A percentile compares a stretch with the other conserved stretches of the same genome.
Evolutionary conservation across 2,888 invertebrate genomes (phyloP).

Genomic region (Leptodirus hochenwartii): DNA sequence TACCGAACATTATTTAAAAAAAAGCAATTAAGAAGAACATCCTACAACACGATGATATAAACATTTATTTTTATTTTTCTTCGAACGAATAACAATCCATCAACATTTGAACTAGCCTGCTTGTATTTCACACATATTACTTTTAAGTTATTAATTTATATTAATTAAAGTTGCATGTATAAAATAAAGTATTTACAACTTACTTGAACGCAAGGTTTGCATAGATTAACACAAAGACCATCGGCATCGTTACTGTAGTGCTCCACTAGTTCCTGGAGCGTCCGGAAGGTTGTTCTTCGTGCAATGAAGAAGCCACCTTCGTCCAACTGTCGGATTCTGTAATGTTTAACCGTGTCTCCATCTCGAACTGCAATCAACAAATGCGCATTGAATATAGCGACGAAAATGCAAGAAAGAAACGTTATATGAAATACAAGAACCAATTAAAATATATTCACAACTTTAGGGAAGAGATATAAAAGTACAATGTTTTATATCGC

Average conservation of each 20-base stretch:
- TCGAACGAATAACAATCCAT: no score
- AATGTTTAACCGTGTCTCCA: conserved; percentile 98
- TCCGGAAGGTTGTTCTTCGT: conserved; percentile 90
- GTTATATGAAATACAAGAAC: conserved; percentile 7
- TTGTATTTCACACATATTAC: no score
- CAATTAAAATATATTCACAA: conserved; percentile 6
- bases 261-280: conserved; percentile 90
- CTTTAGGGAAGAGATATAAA: background rate
- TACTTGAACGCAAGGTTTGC: conserved; percentile 88
- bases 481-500: background rate
- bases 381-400: no score
- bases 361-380: conserved; percentile 89
- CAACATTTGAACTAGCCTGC: no score
- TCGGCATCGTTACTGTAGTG: conserved; percentile 97
- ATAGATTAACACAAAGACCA: conserved; percentile 93
- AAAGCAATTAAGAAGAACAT: no score
- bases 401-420: no score
- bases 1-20: no score
- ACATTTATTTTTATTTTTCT: no score
- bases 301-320: conserved; percentile 99
- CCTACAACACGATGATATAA: no score
- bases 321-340: conserved; percentile 94
- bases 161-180: no score
- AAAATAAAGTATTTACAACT: conserved; percentile 9
- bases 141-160: no score